These are phyloP conservation scores for Rhynchotus rufescens DNA, from an alignment of 2,797 vertebrate genomes.

Conservation along the genomic window DNA sequence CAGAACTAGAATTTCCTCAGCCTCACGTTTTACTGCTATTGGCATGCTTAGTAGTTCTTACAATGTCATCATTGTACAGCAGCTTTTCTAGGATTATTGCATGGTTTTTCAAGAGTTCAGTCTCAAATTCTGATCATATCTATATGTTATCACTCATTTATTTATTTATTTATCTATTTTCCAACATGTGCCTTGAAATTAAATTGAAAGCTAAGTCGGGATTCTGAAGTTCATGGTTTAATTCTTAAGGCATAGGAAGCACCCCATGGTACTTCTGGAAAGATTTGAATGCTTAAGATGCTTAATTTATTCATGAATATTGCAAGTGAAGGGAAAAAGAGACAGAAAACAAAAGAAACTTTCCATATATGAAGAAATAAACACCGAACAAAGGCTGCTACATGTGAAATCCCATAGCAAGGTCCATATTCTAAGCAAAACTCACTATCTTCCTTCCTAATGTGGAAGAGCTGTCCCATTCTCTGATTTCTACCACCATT, in stretches of 20 bases:
- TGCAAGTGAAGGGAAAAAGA: neutral
- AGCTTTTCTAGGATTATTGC: neutral
- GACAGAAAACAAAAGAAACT: neutral
- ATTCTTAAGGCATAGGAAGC: neutral
- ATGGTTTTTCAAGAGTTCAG: neutral
- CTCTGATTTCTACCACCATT: neutral
- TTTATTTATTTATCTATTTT: neutral
- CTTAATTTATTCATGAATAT: neutral
- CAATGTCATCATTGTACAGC: neutral
- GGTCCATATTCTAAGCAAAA: neutral
- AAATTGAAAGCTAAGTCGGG: neutral
- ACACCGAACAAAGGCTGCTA: neutral
- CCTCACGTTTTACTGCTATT: neutral
- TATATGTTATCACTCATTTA: neutral
- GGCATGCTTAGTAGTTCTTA: neutral
- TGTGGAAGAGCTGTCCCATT: neutral
- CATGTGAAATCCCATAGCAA: neutral
- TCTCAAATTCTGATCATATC: neutral
- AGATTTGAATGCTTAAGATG: neutral
- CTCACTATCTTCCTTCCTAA: neutral
- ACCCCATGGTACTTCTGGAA: neutral
- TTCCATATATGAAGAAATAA: neutral
- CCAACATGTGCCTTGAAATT: neutral
- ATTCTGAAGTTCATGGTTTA: neutral
- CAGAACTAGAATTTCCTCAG: neutral